Conservation (phyloP, 1,140 invertebrate species). For the Aethina tumida region DNA sequence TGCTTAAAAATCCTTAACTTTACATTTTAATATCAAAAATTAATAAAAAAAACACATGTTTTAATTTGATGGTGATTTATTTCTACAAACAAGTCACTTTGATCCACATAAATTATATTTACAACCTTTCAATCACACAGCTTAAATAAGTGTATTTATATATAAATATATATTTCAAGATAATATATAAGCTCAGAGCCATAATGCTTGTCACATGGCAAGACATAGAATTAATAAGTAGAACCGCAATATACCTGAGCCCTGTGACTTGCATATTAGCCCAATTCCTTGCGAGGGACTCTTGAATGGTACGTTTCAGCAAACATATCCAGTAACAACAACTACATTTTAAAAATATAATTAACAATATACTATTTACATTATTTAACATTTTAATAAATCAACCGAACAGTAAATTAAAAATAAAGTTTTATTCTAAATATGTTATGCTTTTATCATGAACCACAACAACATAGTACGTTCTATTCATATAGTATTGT, state of each 20-base stretch:
- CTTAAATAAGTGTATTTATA: constrained; percentile 33
- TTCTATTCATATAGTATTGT: too few species aligned
- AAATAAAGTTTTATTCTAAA: too few species aligned
- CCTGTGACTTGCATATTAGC: constrained; percentile 17
- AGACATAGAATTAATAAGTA: constrained; percentile 20
- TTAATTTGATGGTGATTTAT: constrained; percentile 31
- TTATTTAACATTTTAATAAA: constrained; percentile 11
- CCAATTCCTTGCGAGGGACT: constrained; percentile 14
- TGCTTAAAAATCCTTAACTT: too few species aligned
- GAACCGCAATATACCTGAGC: constrained; percentile 12
- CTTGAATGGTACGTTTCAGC: constrained; percentile 15
- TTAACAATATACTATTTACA: constrained; percentile 12
- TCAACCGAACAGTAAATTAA: constrained; percentile 12
- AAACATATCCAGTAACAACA: constrained; percentile 23
- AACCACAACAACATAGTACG: constrained; percentile 13
- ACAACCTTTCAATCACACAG: constrained; percentile 36
- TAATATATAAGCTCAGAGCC: constrained; percentile 34
- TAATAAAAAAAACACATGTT: constrained; percentile 8
- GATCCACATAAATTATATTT: constrained; percentile 38
- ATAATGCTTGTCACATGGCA: constrained; percentile 24
- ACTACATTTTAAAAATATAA: too few species aligned
- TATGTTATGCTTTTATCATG: too few species aligned
- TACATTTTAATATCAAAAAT: constrained; percentile 7
- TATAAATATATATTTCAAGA: constrained; percentile 23
- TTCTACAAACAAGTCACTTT: constrained; percentile 35